Conservation (phyloP, 2,797 vertebrate genomes). For the Thaleichthys pacificus region DNA sequence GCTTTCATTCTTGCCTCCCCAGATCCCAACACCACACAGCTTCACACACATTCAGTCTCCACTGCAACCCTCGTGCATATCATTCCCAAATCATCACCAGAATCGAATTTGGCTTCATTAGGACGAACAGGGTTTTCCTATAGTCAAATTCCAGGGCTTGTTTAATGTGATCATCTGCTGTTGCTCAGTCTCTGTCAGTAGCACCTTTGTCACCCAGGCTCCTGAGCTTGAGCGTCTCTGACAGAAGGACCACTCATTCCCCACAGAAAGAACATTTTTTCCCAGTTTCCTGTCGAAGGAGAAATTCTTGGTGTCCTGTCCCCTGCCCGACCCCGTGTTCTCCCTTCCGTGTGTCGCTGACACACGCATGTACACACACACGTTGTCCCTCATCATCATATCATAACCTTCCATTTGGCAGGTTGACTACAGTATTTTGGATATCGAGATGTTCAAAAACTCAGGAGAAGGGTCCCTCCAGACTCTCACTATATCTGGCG, state of each 20-base stretch:
- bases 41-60: conserved; percentile 28
- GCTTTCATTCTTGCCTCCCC: conserved; percentile 20
- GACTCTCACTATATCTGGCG: not conserved
- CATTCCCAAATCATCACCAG: conserved; percentile 68
- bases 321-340: conserved; percentile 63
- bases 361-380: conserved; percentile 9
- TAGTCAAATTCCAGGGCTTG: conserved; percentile 58
- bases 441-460: not conserved
- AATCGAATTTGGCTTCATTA: conserved; percentile 77
- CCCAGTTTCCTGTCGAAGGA: conserved; percentile 67
- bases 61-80: conserved; percentile 71
- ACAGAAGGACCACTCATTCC: conserved; percentile 73
- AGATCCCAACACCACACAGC: conserved; percentile 28
- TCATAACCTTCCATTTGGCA: not conserved
- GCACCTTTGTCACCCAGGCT: conserved; percentile 74
- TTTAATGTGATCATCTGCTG: conserved; percentile 70
- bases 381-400: too few species aligned
- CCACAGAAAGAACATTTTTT: conserved; percentile 60
- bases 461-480: too few species aligned
- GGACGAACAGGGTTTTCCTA: conserved; percentile 67
- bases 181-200: conserved; percentile 54
- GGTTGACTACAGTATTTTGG: not conserved
- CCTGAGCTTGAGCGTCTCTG: conserved; percentile 54
- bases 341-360: conserved; percentile 29
- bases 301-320: conserved; percentile 62